Conservation (phyloP, 2,797 vertebrate genomes). For the Oreochromis grahami region DNA sequence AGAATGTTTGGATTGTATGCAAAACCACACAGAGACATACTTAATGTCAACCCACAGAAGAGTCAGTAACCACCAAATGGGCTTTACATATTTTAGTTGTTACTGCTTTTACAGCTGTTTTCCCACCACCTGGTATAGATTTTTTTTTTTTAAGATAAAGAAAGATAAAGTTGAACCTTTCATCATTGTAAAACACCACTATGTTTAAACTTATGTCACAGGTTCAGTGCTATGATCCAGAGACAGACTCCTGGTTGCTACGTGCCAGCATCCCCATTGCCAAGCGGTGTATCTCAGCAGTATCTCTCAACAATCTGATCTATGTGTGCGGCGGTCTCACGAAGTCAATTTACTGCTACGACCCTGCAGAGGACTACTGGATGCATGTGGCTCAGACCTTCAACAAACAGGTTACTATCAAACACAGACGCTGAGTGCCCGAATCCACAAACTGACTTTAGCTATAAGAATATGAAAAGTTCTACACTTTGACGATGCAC, state of each 20-base stretch:
- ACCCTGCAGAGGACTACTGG: constrained; percentile 94
- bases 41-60: not conserved
- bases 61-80: not conserved
- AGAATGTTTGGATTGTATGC: constrained; percentile 10
- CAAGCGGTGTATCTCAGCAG: constrained; percentile 94
- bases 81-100: not conserved
- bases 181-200: not conserved
- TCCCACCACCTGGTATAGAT: not conserved
- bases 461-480: not conserved
- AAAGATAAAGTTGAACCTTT: not conserved
- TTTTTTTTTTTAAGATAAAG: not conserved
- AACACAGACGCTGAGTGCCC: not conserved
- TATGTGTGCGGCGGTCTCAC: constrained; percentile 96
- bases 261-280: constrained; percentile 92
- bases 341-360: constrained; percentile 95
- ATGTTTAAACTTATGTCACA: constrained; percentile 48
- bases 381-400: constrained; percentile 94
- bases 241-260: constrained; percentile 87
- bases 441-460: not conserved
- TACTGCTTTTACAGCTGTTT: not conserved
- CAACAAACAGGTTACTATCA: constrained; percentile 86
- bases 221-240: constrained; percentile 97
- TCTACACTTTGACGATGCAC: not conserved
- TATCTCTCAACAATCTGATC: constrained; percentile 93
- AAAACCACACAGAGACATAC: not conserved